Evolutionary conservation across 2,113 vertebrate species (phyloP).

Genomic region (Lycaon pictus): DNA sequence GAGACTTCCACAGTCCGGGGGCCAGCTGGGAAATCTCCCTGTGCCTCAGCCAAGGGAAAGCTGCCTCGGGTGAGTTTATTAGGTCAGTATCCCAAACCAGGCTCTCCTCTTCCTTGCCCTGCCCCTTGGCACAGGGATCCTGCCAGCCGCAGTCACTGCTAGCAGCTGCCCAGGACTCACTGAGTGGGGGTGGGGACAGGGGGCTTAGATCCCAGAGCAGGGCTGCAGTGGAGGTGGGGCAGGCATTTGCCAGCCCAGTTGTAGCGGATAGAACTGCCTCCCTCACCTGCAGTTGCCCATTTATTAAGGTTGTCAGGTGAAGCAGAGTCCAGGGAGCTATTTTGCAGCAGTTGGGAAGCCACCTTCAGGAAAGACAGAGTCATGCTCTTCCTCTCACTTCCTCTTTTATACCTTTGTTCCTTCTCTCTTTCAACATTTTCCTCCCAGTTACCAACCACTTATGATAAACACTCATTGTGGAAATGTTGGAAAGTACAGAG

Average conservation of each 20-base stretch:
- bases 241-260: neutral
- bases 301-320: neutral
- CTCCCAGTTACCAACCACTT: neutral
- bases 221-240: neutral
- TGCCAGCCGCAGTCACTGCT: neutral
- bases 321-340: neutral
- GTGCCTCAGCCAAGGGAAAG: conserved; percentile 7
- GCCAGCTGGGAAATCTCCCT: conserved; percentile 66
- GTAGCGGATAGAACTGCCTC: neutral
- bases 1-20: conserved; percentile 43
- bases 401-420: neutral
- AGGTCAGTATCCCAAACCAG: neutral
- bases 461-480: neutral
- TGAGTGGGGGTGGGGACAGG: neutral
- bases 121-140: neutral
- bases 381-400: neutral
- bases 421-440: neutral
- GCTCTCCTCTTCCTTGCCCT: neutral
- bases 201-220: neutral
- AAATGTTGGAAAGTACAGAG: conserved; percentile 47
- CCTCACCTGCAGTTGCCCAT: neutral
- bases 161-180: neutral
- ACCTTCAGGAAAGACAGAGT: neutral
- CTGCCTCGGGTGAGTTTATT: neutral
- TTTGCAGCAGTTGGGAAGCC: neutral